Conservation (phyloP, 2,113 vertebrate genomes). For the Corynorhinus townsendii region DNA sequence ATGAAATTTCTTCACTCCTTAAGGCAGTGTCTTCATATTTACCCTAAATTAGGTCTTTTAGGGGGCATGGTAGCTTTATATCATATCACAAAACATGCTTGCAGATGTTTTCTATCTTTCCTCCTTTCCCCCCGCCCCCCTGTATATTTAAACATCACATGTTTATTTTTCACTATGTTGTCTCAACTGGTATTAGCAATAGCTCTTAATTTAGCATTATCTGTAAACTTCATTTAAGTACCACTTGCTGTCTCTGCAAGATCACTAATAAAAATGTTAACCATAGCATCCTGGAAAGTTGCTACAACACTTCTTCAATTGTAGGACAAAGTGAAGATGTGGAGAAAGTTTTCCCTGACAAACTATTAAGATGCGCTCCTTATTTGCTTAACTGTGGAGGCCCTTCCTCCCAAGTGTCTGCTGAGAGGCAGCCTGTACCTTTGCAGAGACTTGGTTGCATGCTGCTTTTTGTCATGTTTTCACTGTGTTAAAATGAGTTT, state of each 20-base stretch:
- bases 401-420: not conserved
- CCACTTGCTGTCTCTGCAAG: constrained; percentile 58
- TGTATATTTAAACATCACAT: constrained; percentile 34
- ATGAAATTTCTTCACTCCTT: not conserved
- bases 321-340: not conserved
- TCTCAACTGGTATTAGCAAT: constrained; percentile 55
- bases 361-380: not conserved
- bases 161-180: constrained; percentile 49
- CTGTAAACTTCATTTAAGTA: constrained; percentile 61
- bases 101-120: not conserved
- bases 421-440: not conserved
- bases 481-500: constrained; percentile 51
- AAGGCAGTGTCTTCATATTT: not conserved
- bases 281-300: constrained; percentile 11
- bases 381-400: not conserved
- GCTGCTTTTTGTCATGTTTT: constrained; percentile 60
- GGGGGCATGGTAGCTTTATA: not conserved
- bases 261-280: constrained; percentile 68
- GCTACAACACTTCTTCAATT: not conserved
- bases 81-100: not conserved
- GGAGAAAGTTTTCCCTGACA: not conserved
- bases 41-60: not conserved
- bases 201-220: constrained; percentile 59
- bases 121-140: not conserved
- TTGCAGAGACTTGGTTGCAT: not conserved